phyloP scores from a whole-genome alignment of 2,113 vertebrate genomes.

The Gobiocypris rarus region DNA sequence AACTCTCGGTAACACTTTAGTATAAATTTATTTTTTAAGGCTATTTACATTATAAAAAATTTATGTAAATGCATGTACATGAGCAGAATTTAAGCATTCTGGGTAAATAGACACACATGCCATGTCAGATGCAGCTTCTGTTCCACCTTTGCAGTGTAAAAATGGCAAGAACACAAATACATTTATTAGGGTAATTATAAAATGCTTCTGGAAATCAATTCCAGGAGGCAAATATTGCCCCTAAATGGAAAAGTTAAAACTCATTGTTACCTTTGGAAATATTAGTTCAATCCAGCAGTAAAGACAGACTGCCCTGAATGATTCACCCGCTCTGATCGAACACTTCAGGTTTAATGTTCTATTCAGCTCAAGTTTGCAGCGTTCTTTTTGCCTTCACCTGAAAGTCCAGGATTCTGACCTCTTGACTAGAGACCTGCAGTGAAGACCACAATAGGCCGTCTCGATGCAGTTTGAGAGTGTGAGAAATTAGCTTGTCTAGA shows the following conservation, averaged over 20 bases:
- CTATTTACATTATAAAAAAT: too few relatives aligned
- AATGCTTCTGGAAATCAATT: not conserved
- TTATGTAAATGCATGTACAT: too few relatives aligned
- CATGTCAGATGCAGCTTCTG: not conserved
- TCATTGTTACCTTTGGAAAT: not conserved
- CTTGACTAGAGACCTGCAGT: slow-evolving; percentile 71
- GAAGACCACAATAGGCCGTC: slow-evolving; percentile 80
- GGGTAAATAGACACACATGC: not conserved
- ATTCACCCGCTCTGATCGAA: not conserved
- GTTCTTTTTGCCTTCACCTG: slow-evolving; percentile 76
- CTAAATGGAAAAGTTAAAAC: not conserved
- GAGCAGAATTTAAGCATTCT: not conserved
- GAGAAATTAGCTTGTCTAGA: slow-evolving; percentile 86
- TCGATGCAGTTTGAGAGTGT: slow-evolving; percentile 81
- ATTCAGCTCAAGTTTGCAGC: slow-evolving; percentile 51
- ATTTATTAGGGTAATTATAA: not conserved
- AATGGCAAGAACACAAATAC: not conserved
- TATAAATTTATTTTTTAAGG: too few relatives aligned
- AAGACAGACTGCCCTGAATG: not conserved
- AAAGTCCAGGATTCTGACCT: slow-evolving; percentile 81
- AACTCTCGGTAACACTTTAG: too few relatives aligned
- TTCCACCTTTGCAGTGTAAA: not conserved
- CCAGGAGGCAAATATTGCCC: not conserved
- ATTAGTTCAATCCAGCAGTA: not conserved
- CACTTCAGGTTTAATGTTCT: not conserved